Conservation (phyloP, 1,140 invertebrate genomes). For the Uloborus diversus region DNA sequence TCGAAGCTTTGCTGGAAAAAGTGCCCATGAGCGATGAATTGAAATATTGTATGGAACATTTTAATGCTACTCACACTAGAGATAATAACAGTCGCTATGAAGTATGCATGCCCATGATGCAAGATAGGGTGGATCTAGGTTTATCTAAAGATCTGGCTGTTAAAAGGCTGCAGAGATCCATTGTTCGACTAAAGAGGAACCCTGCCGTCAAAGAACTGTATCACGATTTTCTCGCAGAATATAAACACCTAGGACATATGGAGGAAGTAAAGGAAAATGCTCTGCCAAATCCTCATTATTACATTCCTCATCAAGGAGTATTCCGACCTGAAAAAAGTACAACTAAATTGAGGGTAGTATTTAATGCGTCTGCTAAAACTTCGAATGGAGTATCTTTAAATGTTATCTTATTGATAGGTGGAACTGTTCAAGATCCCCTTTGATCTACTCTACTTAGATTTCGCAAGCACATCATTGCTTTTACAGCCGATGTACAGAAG, state of each 20-base stretch:
- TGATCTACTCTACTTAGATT: conserved; percentile 32
- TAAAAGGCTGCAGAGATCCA: not conserved
- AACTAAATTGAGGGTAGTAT: conserved; percentile 1
- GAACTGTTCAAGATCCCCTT: not conserved
- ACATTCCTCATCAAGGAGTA: not conserved
- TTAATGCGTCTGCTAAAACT: not conserved
- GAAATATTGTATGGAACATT: not conserved
- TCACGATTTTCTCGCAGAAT: not conserved
- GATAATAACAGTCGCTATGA: not conserved
- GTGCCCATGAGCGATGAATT: not conserved
- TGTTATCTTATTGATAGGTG: not conserved
- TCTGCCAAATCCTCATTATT: not conserved
- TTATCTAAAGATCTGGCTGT: not conserved
- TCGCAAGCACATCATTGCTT: not conserved
- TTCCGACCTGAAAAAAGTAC: not conserved
- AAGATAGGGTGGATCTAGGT: not conserved
- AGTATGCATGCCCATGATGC: not conserved
- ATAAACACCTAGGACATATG: not conserved
- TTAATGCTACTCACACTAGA: not conserved
- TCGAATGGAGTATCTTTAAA: not conserved
- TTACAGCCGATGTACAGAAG: not conserved
- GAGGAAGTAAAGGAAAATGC: not conserved
- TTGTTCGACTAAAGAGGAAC: not conserved
- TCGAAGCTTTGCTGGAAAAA: not conserved
- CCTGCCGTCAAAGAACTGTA: not conserved